Percentiles rank a stretch among this genome's conserved stretches.
Conservation (phyloP, 37 sponge, comb jelly and placozoan genomes). For the Halisarca cf. caerulea region DNA sequence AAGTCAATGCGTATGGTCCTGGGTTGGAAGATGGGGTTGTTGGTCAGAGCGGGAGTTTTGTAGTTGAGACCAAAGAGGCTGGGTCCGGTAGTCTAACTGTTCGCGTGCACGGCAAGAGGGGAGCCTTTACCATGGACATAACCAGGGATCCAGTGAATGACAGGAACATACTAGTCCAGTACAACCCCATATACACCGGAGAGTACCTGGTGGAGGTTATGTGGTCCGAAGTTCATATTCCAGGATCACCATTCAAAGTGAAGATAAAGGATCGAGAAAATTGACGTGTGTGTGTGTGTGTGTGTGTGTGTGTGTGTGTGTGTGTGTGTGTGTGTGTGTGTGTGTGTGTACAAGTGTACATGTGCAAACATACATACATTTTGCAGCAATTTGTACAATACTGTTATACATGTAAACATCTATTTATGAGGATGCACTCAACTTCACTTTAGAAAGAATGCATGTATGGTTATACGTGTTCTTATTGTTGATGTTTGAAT, state of each 20-base stretch:
- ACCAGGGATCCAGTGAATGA: slow-evolving; percentile 62
- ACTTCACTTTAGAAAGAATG: too few relatives aligned
- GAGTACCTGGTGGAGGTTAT: slow-evolving; percentile 69
- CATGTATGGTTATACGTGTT: too few relatives aligned
- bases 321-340: too few relatives aligned
- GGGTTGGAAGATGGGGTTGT: slow-evolving; percentile 62
- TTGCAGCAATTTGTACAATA: too few relatives aligned
- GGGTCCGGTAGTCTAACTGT: slow-evolving; percentile 75
- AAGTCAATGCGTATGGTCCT: slow-evolving; percentile 52
- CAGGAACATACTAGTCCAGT: slow-evolving; percentile 67
- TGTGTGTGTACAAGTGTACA: too few relatives aligned
- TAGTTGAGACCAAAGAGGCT: slow-evolving; percentile 69
- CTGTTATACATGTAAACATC: too few relatives aligned
- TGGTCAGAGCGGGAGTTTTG: slow-evolving; percentile 71
- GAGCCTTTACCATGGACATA: slow-evolving; percentile 86
- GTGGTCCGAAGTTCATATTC: slow-evolving; percentile 75
- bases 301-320: too few relatives aligned
- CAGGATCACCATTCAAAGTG: slow-evolving; percentile 76
- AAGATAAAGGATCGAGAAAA: slow-evolving; percentile 35
- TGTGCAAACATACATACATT: too few relatives aligned
- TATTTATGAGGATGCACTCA: too few relatives aligned
- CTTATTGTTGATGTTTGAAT: too few relatives aligned
- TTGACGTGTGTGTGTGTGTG: too few relatives aligned
- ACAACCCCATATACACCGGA: slow-evolving; percentile 68
- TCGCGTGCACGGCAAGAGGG: slow-evolving; percentile 71